Evolutionary conservation across 2,888 invertebrate species (phyloP).

Genomic region (Caenorhabditis afra): DNA sequence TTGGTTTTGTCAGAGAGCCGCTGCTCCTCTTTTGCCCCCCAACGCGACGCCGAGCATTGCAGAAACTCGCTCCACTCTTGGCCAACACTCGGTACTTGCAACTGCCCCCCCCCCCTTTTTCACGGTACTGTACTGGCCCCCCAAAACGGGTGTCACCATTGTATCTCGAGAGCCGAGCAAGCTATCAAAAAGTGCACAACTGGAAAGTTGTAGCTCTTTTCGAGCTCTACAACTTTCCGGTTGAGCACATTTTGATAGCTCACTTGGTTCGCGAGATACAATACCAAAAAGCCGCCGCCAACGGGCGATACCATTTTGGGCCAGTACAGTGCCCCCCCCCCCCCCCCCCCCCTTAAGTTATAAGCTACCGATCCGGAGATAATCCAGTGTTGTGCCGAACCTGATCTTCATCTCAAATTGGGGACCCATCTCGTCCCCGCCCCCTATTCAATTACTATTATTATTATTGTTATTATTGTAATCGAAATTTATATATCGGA

Average conservation of each 20-base stretch:
- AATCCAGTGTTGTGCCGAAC: constrained; percentile 54
- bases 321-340: no score
- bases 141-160: no score
- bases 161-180: no score
- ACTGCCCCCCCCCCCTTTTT: constrained; percentile 6
- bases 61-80: constrained; percentile 12
- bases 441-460: no score
- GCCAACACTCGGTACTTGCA: constrained; percentile 57
- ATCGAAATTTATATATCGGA: no score
- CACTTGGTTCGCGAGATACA: no score
- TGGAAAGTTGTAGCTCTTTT: no score
- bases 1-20: not conserved
- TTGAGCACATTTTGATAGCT: constrained; percentile 1
- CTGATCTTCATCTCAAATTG: constrained; percentile 57
- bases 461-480: no score
- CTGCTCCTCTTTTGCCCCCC: not conserved
- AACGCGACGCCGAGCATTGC: not conserved
- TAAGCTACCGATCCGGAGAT: constrained; percentile 51
- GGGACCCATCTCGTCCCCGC: constrained; percentile 9
- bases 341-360: constrained; percentile 9
- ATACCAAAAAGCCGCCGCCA: no score
- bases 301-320: not conserved
- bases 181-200: no score
- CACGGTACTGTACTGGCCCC: no score
- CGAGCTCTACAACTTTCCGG: no score